Conservation (phyloP, 2,113 vertebrate species). For the Noctilio leporinus region DNA sequence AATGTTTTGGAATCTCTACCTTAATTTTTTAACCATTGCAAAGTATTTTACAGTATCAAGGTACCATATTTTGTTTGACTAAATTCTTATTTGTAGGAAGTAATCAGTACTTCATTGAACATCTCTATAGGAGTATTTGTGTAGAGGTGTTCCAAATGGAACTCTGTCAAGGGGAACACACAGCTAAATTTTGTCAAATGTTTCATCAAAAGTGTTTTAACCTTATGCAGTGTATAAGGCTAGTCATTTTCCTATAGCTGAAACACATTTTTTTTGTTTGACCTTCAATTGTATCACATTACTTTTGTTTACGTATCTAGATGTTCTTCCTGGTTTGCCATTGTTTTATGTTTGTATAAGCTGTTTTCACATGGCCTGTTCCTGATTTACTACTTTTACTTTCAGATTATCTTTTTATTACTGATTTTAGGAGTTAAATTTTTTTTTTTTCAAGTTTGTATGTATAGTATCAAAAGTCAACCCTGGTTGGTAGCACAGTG, state of each 20-base stretch:
- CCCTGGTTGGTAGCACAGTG: too few relatives aligned
- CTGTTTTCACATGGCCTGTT: neutral
- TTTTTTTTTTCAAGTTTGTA: neutral
- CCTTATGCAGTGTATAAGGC: neutral
- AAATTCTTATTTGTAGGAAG: neutral
- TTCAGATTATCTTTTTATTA: neutral
- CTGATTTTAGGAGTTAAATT: neutral
- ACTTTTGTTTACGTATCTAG: neutral
- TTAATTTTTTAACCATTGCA: neutral
- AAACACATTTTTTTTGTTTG: neutral
- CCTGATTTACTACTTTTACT: neutral
- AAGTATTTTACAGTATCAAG: neutral
- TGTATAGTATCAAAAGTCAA: neutral
- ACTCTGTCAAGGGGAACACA: neutral
- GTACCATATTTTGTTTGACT: neutral
- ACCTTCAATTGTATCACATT: neutral
- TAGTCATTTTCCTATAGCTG: neutral
- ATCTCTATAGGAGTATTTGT: neutral
- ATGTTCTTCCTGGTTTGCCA: neutral
- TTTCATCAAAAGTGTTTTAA: slow-evolving; percentile 20
- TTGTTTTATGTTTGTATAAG: neutral
- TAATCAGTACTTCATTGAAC: neutral
- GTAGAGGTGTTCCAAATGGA: neutral
- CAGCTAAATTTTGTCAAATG: neutral
- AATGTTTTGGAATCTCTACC: neutral